Conservation (phyloP, 1,140 invertebrate species). For the Sitodiplosis mosellana region DNA sequence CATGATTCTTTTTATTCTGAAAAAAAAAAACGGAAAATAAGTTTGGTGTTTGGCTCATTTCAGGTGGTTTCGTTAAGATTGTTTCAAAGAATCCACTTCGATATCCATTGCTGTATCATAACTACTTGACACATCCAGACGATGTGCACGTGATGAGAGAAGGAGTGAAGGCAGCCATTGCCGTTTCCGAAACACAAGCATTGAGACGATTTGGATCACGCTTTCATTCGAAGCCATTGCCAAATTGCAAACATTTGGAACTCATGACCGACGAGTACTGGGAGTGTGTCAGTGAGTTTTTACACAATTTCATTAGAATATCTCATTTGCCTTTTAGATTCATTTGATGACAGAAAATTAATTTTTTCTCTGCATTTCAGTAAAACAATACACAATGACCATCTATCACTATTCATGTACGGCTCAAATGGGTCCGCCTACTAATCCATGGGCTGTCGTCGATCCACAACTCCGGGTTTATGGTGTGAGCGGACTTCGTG, state of each 20-base stretch:
- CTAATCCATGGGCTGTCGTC: constrained; percentile 62
- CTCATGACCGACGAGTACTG: constrained; percentile 67
- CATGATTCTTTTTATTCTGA: too few relatives aligned
- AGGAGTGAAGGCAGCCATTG: constrained; percentile 67
- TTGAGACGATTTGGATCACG: constrained; percentile 55
- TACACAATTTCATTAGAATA: too few relatives aligned
- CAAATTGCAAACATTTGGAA: constrained; percentile 59
- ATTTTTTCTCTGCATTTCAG: too few relatives aligned
- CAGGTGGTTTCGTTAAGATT: constrained; percentile 60
- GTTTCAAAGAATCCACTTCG: constrained; percentile 59
- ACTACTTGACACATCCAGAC: constrained; percentile 67
- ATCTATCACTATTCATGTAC: constrained; percentile 74
- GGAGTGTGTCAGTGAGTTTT: constrained; percentile 41
- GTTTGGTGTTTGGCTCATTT: too few relatives aligned
- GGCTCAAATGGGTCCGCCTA: constrained; percentile 64
- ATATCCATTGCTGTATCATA: constrained; percentile 74
- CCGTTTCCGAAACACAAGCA: constrained; percentile 51
- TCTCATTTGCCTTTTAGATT: too few relatives aligned
- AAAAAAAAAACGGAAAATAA: too few relatives aligned
- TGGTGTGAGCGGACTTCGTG: constrained; percentile 50
- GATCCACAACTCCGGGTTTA: constrained; percentile 61
- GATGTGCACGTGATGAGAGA: constrained; percentile 62
- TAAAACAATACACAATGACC: constrained; percentile 66
- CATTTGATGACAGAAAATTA: too few relatives aligned
- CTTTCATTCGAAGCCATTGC: constrained; percentile 48